Base-by-base conservation (phyloP, 2,797 vertebrate species). In the Poecile montanus region DNA sequence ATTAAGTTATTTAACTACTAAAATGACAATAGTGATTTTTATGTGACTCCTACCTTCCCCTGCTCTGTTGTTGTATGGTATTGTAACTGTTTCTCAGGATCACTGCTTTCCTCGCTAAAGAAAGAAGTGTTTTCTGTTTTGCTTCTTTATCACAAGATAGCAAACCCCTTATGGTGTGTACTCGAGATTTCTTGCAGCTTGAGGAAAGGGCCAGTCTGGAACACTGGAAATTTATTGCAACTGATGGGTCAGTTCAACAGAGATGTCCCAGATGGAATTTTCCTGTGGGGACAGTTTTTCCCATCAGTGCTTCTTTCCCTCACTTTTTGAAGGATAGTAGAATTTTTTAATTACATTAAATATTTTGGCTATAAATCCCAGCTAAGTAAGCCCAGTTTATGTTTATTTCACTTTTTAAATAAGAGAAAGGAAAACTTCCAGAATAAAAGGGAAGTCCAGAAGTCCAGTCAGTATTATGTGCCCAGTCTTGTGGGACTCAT, bases 131-230 rank as follows among this genome's bases (percentile, higher is more conserved):
- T 88, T 74, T 29, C 25, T 77, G 27, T 42, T 94, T 88, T 63
- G 21, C 74, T 75, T 45, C n/a, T 56, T 73, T 76, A 53, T 57
- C 44, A 53, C 17, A 73, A 63, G 42, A 12, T 48, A 48, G 22
- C 29, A 85, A 51, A 50, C 11, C 3, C 27, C 4, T 77, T 84
- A 36, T 0, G 0, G 3, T 27, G 5, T 66, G 29, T 81, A 65
- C 54, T 40, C 66, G 54, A 83, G 40, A n/a, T 71, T 95, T 93
- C 85, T 94, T 95, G 94, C 94, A 95, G 93, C 94, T 83, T 92
- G 89, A 88, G 93, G 94, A 87, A 71, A 62, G 72, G 92, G 89
- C 26, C 78, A 80, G 74, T 89, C 63, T 50, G 20, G 61, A 48
- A 65, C 21, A 26, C 13, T 51, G 32, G 79, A 80, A 75, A 68